These are phyloP conservation scores for Halcyon leucocephala DNA, from an alignment of 2,797 vertebrate genomes.

Conservation along the genomic window DNA sequence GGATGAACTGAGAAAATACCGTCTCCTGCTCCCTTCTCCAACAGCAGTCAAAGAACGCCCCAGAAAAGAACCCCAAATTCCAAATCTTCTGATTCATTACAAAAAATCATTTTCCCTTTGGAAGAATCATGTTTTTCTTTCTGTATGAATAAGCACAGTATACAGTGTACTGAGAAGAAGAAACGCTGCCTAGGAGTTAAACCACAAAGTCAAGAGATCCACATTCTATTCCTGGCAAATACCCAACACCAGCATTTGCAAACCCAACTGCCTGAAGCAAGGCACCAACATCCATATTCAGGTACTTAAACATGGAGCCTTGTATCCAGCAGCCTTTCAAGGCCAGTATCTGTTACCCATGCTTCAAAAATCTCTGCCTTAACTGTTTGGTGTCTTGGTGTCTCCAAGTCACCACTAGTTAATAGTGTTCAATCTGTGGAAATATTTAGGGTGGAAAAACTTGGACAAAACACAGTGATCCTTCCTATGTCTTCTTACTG, in stretches of 20 bases:
- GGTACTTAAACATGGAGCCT: not conserved
- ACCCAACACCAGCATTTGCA: conserved; percentile 35
- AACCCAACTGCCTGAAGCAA: not conserved
- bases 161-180: not conserved
- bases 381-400: not conserved
- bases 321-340: not conserved
- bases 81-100: not conserved
- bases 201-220: conserved; percentile 39
- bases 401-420: not conserved
- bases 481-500: not conserved
- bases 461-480: rapidly evolving
- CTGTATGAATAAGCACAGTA: not conserved
- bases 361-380: not conserved
- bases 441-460: not conserved
- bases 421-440: not conserved
- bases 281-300: conserved; percentile 8
- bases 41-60: not conserved
- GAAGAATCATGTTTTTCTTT: not conserved
- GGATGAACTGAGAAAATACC: not conserved
- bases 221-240: conserved; percentile 40
- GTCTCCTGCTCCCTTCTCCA: not conserved
- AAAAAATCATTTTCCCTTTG: not conserved
- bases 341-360: not conserved
- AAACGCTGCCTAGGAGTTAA: conserved; percentile 35
- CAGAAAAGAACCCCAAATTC: not conserved